Conservation (phyloP, 2,797 vertebrate species). For the Betta splendens region DNA sequence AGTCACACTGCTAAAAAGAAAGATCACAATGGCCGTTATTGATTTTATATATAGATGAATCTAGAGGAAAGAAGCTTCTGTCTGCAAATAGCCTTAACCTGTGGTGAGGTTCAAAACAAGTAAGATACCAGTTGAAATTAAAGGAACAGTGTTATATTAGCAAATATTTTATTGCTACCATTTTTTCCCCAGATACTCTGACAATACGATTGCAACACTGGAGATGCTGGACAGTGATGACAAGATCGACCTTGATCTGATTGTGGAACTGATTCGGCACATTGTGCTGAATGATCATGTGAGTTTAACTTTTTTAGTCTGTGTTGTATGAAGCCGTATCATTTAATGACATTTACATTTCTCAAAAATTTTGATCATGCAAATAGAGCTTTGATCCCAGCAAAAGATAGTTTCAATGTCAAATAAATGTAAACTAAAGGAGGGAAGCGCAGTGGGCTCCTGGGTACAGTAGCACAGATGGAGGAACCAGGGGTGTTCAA, state of each 20-base stretch:
- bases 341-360: background rate
- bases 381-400: background rate
- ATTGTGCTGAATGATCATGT: constrained; percentile 78
- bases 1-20: background rate
- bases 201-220: constrained; percentile 85
- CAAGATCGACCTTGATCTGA: constrained; percentile 92
- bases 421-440: constrained; percentile 21
- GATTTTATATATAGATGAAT: background rate
- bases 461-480: constrained; percentile 58
- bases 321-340: background rate
- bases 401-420: constrained; percentile 12
- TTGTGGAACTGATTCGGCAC: constrained; percentile 90
- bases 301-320: constrained; percentile 36
- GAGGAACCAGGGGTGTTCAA: constrained; percentile 39
- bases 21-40: background rate
- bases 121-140: background rate
- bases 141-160: background rate
- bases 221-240: constrained; percentile 91
- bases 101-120: background rate
- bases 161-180: background rate
- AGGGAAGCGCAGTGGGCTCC: constrained; percentile 17
- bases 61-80: background rate
- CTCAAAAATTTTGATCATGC: background rate
- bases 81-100: constrained; percentile 1
- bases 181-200: constrained; percentile 85